Base-by-base conservation (phyloP, 2,113 vertebrate genomes). In the Picathartes gymnocephalus region DNA sequence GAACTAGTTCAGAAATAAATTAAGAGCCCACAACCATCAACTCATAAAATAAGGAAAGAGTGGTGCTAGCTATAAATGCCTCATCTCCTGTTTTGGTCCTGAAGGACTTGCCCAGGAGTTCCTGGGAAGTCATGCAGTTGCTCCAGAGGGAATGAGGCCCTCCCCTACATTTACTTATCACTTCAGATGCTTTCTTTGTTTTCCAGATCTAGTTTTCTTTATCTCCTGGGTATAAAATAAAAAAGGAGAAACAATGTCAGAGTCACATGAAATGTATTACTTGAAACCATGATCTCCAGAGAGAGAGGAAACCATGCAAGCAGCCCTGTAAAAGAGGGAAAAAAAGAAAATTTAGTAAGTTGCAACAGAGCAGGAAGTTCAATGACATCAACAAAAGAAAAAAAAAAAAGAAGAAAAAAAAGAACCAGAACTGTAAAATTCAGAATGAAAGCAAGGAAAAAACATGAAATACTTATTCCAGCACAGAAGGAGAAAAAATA, bases 291-390 rank as follows among this genome's bases (percentile, higher is more conserved):
- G n/a, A 78, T 94, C 95, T 97, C 94, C 68, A 93, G 94, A 90
- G 97, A 96, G 56, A 96, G 64, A 90, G 92, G 87, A 98, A 97
- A 96, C 20, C 13, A 89, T 95, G 86, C 86, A 96, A 95, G 50
- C 77, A 25, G 19, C 9, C 30, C 62, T 79, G 58, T 73, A 82
- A 86, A 88, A 92, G 37, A 44, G 17, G 37, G 42, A 28, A 45
- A 66, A 84, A 27, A 76, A 74, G 78, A 54, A 91, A 93, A 92
- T 73, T 40, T 77, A 95, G 45, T 81, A 91, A 94, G 33, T 66
- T 96, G 35, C 64, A 93, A 66, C 70, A 86, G 60, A 91, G 78
- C 74, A 97, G 95, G 92, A 97, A 96, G 95, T 96, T 88, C 4
- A 65, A 88, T 70, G 68, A 76, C 54, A 62, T 91, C 42, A 95